A percentile compares a stretch with the other conserved stretches of the same genome.
These are phyloP conservation scores for Brachionichthys hirsutus DNA, from an alignment of 2,113 vertebrate genomes.

Conservation along the genomic window DNA sequence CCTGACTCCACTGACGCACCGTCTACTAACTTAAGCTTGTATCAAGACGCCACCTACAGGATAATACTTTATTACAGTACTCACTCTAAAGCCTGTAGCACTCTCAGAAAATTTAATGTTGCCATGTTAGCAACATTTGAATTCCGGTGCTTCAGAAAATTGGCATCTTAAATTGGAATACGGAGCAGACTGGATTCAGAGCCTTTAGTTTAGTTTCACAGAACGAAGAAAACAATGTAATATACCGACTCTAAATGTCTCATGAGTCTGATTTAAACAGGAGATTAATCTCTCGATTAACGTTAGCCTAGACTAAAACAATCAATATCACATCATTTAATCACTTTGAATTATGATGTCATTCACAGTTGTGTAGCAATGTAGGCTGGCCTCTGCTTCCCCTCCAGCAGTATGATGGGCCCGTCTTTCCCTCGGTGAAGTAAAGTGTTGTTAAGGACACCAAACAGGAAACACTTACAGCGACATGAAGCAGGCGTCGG, in stretches of 20 bases:
- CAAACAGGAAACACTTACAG: constrained; percentile 82
- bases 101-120: neutral
- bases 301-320: too few species aligned
- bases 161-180: neutral
- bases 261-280: neutral
- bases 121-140: neutral
- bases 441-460: constrained; percentile 6
- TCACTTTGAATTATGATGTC: too few species aligned
- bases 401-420: constrained; percentile 27
- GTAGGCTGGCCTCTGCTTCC: neutral
- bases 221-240: too few species aligned
- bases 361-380: neutral
- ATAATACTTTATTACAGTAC: constrained; percentile 15
- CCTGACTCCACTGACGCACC: neutral
- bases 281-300: too few species aligned
- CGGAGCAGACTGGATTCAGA: neutral
- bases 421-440: constrained; percentile 4
- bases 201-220: too few species aligned
- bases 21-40: constrained; percentile 3
- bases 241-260: neutral
- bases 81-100: neutral
- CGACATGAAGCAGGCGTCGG: constrained; percentile 93
- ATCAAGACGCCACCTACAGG: constrained; percentile 65
- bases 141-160: neutral
- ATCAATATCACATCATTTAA: too few species aligned